Evolutionary conservation across 2,113 vertebrate species (phyloP).

Genomic region (Nyctibius bracteatus): DNA sequence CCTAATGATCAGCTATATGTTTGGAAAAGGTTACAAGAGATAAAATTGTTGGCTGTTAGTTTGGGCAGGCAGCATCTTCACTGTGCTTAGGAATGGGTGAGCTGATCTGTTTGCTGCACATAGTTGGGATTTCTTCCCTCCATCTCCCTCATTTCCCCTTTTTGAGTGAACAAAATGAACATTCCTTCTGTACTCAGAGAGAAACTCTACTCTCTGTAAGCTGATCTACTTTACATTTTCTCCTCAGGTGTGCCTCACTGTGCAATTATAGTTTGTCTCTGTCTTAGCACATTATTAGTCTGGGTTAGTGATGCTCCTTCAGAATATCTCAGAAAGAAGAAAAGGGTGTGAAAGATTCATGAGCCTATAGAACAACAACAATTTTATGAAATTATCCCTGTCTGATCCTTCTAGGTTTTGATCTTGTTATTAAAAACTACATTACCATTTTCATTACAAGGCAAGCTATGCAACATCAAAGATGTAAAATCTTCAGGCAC

Average conservation of each 20-base stretch:
- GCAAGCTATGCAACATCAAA: background rate
- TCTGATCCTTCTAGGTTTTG: background rate
- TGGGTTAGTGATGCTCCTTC: background rate
- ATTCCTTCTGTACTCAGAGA: background rate
- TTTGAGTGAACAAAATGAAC: background rate
- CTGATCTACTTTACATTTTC: background rate
- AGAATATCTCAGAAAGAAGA: background rate
- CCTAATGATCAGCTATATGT: background rate
- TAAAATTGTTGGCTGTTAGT: background rate
- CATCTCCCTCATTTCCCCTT: background rate
- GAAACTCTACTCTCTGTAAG: background rate
- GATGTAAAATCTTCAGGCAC: background rate
- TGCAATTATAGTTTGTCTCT: background rate
- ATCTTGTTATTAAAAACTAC: background rate
- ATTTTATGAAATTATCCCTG: background rate
- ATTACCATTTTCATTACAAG: background rate
- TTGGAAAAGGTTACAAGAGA: background rate
- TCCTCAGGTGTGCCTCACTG: background rate
- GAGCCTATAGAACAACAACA: background rate
- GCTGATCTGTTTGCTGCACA: background rate
- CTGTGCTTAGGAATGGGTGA: background rate
- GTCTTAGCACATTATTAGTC: background rate
- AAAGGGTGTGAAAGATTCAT: background rate
- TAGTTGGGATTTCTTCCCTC: background rate
- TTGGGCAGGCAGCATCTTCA: background rate